These are phyloP conservation scores for Garrulus glandarius DNA, from an alignment of 2,797 vertebrate genomes.

Conservation along the genomic window DNA sequence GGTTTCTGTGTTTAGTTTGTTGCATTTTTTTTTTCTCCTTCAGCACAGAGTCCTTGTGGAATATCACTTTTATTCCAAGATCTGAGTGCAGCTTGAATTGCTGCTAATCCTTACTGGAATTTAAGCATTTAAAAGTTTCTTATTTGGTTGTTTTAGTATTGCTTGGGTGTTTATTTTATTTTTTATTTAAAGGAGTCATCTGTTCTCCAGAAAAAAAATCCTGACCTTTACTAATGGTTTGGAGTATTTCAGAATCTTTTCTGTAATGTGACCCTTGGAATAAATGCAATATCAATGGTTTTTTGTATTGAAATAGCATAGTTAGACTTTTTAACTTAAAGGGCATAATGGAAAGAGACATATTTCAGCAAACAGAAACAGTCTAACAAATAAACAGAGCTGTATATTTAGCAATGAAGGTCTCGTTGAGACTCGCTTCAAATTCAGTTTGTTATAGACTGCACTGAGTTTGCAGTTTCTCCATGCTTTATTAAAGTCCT, in stretches of 20 bases:
- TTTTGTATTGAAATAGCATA: not conserved
- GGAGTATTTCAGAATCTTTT: not conserved
- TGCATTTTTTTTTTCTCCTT: not conserved
- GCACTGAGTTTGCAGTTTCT: not conserved
- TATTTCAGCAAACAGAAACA: not conserved
- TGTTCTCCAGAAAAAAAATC: not conserved
- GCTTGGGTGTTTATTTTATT: not conserved
- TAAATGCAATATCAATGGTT: not conserved
- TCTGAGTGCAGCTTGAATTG: not conserved
- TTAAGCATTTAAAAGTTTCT: not conserved
- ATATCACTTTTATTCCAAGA: not conserved
- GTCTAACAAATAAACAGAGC: not conserved
- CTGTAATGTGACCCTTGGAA: not conserved
- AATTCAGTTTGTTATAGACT: not conserved
- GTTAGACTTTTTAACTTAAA: not conserved
- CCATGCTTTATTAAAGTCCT: not conserved
- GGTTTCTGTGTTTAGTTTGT: not conserved
- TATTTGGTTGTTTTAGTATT: not conserved
- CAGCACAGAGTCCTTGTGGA: not conserved
- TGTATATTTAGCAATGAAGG: not conserved
- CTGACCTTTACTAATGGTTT: not conserved
- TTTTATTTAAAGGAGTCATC: not conserved
- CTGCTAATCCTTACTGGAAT: not conserved
- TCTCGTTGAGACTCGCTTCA: accelerated
- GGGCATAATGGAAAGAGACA: not conserved